These are phyloP conservation scores for Leiothrix lutea DNA, from an alignment of 2,113 vertebrate genomes.

Conservation along the genomic window DNA sequence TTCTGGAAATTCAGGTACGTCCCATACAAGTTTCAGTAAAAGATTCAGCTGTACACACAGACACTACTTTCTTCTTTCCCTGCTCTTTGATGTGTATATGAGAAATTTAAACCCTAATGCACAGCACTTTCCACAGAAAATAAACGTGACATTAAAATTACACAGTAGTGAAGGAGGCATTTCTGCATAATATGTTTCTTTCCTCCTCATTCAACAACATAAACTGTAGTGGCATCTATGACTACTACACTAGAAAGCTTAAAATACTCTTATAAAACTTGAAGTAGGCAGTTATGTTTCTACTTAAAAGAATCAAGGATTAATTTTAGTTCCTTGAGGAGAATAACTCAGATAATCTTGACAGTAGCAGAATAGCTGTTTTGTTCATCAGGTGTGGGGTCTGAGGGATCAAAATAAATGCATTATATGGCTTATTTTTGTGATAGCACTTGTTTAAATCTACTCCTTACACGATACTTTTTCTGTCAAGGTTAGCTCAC, in stretches of 20 bases:
- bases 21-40: neutral
- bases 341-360: neutral
- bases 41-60: neutral
- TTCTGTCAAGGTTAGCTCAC: slow-evolving; percentile 17
- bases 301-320: neutral
- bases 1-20: neutral
- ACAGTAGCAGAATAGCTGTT: neutral
- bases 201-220: neutral
- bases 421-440: neutral
- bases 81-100: neutral
- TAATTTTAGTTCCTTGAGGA: neutral
- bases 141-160: neutral
- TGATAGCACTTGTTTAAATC: neutral
- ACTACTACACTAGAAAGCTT: neutral
- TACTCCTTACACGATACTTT: neutral
- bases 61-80: neutral
- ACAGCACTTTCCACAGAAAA: neutral
- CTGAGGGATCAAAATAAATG: neutral
- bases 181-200: neutral
- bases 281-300: neutral
- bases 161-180: neutral
- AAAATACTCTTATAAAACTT: neutral
- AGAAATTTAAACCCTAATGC: neutral
- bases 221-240: neutral
- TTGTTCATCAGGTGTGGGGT: neutral